Evolutionary conservation across 1,140 invertebrate species (phyloP), one percentile per base, ranked within the genome.

Genomic region (Gyrodactylus bullatarudis): DNA sequence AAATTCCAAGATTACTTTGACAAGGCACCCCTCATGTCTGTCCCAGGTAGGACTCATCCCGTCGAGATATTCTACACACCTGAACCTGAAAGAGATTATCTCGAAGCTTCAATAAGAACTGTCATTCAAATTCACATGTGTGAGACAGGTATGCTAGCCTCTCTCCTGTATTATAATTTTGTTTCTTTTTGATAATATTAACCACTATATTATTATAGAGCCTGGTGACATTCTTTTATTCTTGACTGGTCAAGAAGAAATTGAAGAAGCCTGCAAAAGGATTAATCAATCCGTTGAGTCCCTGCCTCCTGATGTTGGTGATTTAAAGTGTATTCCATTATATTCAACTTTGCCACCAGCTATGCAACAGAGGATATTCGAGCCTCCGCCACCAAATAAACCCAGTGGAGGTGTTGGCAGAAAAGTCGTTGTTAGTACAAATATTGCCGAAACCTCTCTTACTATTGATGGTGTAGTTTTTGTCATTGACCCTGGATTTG

Each of bases 391-490:
- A 1, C 79, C 83, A 1, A 89, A 87, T 73, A 89, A 90, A 80
- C 78, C 89, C 0, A 95, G 91, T 78, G 94, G 93, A 16, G 90
- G 89, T 0, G 89, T 98, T 74, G 92, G 94, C 0, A 83, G 91
- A 22, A 96, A 97, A 75, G 79, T 93, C 23, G 93, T 99, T 0
- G 90, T 99, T 0, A 96, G 93, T 0, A 99, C 95, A 0, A 99
- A 99, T 79, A 98, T 99, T 77, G 95, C 95, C 0, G 95, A 99
- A 84, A 99, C 95, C 0, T 98, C 93, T 0, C 82, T 99, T 1
- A 99, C 95, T 0, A 99, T 99, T 77, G 95, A 99, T 79, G 95
- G 95, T 74, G 92, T 99, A n/a, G 94, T 98, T 1, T 99, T 96
- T 83, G 95, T 99, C 0, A 98, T 99, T 78, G 95, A 99, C 84